Base-by-base conservation (phyloP, 2,888 invertebrate species). In the Platyscelio sp. region DNA sequence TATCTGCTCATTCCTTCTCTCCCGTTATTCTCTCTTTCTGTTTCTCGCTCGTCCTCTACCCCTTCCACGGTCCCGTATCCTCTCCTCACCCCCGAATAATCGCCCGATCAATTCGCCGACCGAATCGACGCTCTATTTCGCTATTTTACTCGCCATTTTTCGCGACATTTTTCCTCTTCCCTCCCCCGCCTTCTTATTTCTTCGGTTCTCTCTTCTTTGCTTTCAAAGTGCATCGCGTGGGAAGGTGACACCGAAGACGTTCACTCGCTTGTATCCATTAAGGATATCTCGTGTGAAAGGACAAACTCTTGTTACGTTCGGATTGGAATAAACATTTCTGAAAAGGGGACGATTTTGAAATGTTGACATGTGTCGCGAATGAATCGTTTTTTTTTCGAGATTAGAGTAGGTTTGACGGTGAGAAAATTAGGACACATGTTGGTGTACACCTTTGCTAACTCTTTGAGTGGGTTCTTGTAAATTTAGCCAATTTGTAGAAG, bases 211-310 rank as follows among this genome's bases (percentile, higher is more conserved):
- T 76, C 71, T 71, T 81, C 68, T 81, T 76, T 81, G 83, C 86
- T 83, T 79, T 82, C 75, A 56, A 87, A 88, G 87, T 82, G 87
- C 85, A 86, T 80, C 88, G 90, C 91, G 91, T 91, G 91, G 90
- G 91, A 92, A 91, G 90, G 87, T 87, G 86, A 84, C 84, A 82
- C 82, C 85, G 83, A 83, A 87, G 87, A 87, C 88, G 89, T 90
- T 91, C 90, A 88, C 90, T 90, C 83, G 87, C 83, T 85, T 74
- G 78, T 85, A 77, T 85, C 81, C 81, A 81, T 85, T 82, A 80
- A 83, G 85, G 82, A 87, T 80, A 87, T 79, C 84, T 80, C 81
- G 67, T 70, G 81, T 75, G 87, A 88, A 87, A 86, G 87, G 86
- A 81, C 83, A 67, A 86, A 86, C 81, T 83, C 81, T 83, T 83